Conservation (phyloP, 2,797 vertebrate genomes). For the Phaenicophaeus curvirostris region DNA sequence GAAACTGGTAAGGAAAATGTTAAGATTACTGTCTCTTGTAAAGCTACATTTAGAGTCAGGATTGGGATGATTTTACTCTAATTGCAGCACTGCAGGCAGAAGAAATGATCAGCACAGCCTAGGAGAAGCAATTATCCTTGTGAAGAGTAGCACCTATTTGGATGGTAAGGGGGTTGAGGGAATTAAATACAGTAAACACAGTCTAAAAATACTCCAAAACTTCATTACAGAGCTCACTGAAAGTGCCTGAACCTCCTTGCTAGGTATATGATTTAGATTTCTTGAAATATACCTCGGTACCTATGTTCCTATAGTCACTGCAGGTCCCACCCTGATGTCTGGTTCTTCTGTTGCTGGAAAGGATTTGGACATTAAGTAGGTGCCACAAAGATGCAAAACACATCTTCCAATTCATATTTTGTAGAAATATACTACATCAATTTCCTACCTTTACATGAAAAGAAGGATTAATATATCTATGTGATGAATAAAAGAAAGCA, state of each 20-base stretch:
- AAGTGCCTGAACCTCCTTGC: neutral
- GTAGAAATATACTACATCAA: neutral
- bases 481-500: neutral
- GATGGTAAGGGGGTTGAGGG: neutral
- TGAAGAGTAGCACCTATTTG: neutral
- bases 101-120: neutral
- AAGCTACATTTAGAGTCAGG: neutral
- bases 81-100: constrained; percentile 1
- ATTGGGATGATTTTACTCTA: neutral
- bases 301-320: neutral
- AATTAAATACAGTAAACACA: constrained; percentile 16
- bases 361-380: neutral
- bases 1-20: neutral
- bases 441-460: neutral
- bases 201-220: constrained; percentile 24
- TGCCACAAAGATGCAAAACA: neutral
- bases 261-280: neutral
- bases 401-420: neutral
- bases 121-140: constrained; percentile 10
- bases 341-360: neutral
- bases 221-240: neutral
- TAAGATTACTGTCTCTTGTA: neutral
- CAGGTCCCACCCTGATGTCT: neutral
- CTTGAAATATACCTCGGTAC: neutral
- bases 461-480: neutral